These are phyloP conservation scores for Caracal caracal DNA, from an alignment of 2,113 vertebrate genomes.

Conservation along the genomic window DNA sequence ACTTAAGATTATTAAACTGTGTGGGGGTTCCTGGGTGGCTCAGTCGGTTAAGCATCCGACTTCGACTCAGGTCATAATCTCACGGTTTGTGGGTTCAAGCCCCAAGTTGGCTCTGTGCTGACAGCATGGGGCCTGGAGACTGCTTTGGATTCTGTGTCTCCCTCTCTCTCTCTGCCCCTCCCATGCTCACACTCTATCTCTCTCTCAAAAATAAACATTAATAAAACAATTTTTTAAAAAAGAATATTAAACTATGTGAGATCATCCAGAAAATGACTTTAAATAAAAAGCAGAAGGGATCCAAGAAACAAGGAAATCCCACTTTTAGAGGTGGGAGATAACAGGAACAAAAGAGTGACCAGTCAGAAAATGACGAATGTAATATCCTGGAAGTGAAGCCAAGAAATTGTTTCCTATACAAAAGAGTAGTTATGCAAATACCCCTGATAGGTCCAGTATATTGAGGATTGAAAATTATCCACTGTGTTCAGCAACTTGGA, in stretches of 20 bases:
- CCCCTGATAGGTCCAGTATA: background rate
- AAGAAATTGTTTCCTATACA: background rate
- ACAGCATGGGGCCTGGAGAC: too few species aligned
- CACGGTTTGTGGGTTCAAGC: too few species aligned
- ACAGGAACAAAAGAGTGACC: background rate
- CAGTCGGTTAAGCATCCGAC: too few species aligned
- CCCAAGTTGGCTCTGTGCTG: too few species aligned
- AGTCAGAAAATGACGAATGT: background rate
- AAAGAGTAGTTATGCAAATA: background rate
- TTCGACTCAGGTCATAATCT: too few species aligned
- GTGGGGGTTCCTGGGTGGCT: background rate
- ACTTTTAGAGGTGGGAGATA: background rate
- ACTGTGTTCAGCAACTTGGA: background rate
- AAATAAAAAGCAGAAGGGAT: background rate
- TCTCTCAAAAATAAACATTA: too few species aligned
- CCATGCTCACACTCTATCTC: too few species aligned
- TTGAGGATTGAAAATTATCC: background rate
- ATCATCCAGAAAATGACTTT: background rate
- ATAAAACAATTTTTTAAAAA: background rate
- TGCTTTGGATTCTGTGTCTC: too few species aligned
- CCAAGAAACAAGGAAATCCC: background rate
- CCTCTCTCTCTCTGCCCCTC: too few species aligned
- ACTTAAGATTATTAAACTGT: background rate
- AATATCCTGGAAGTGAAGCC: background rate
- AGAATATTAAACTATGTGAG: background rate